Evolutionary conservation across 2,113 vertebrate genomes (phyloP).

Genomic region (Entosphenus tridentatus): DNA sequence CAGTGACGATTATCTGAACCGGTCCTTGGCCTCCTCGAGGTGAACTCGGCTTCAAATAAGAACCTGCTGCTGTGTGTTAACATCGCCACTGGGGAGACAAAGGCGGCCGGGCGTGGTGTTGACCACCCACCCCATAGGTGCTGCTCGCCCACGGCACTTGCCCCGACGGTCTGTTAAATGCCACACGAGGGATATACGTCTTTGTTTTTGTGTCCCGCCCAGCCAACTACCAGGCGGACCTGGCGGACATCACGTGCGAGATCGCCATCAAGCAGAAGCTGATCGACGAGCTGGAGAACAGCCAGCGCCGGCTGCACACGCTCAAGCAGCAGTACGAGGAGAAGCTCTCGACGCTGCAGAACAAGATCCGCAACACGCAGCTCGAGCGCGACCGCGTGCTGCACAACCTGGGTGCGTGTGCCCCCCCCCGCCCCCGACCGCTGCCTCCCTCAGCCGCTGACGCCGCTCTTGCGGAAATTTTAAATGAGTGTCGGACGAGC

Average conservation of each 20-base stretch:
- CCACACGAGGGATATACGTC: background rate
- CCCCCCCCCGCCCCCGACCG: background rate
- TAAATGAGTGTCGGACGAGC: no score
- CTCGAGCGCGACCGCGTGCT: slow-evolving; percentile 88
- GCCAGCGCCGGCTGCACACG: slow-evolving; percentile 71
- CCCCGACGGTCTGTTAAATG: no score
- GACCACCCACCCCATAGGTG: no score
- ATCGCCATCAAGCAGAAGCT: slow-evolving; percentile 98
- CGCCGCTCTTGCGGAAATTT: no score
- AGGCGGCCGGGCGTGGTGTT: no score
- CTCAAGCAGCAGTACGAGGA: slow-evolving; percentile 90
- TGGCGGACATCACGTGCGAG: slow-evolving; percentile 96
- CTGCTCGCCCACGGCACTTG: no score
- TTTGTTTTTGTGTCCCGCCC: slow-evolving; percentile 14
- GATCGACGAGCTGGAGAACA: slow-evolving; percentile 93
- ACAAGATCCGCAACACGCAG: slow-evolving; percentile 87
- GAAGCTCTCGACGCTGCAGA: slow-evolving; percentile 77
- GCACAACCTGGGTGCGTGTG: slow-evolving; percentile 62
- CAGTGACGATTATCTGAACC: no score
- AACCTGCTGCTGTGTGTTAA: no score
- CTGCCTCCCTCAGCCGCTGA: no score
- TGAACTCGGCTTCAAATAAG: no score
- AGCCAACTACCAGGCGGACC: slow-evolving; percentile 77
- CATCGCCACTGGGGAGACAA: no score
- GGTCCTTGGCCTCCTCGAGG: no score